These are phyloP conservation scores for Colletes gigas DNA, from an alignment of 1,140 invertebrate genomes.

Conservation along the genomic window DNA sequence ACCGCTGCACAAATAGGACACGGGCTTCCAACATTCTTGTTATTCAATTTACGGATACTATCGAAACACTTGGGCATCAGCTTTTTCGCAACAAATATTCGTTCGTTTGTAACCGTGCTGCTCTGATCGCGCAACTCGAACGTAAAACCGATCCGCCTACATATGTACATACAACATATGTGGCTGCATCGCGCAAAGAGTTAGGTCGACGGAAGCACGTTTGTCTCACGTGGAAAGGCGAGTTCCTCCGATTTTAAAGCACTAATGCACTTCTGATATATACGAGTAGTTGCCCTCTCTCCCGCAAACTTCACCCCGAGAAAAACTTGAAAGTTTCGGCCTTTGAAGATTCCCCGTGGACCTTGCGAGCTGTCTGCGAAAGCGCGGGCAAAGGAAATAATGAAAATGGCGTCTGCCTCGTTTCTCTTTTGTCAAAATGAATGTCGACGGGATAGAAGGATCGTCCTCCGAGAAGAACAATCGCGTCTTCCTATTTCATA, in stretches of 20 bases:
- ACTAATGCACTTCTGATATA: constrained; percentile 30
- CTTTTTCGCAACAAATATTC: background rate
- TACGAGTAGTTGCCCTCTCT: constrained; percentile 27
- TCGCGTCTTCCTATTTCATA: background rate
- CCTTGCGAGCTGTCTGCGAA: background rate
- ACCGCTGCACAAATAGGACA: constrained; percentile 46
- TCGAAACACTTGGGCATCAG: background rate
- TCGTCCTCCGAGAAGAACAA: constrained; percentile 12
- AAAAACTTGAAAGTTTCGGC: constrained; percentile 12
- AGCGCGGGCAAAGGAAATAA: constrained; percentile 17
- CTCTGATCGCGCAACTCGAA: background rate
- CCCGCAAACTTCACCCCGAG: constrained; percentile 36
- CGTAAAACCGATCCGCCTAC: background rate
- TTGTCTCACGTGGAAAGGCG: background rate
- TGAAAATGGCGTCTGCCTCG: constrained; percentile 39
- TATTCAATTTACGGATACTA: constrained; percentile 14
- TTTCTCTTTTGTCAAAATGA: constrained; percentile 18
- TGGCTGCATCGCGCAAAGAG: background rate
- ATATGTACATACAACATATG: background rate
- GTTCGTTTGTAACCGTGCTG: background rate
- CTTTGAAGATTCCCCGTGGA: constrained; percentile 37
- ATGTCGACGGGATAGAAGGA: background rate
- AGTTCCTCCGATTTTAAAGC: background rate
- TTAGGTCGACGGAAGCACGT: background rate
- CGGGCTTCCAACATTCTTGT: constrained; percentile 48